Evolutionary conservation across 2,113 vertebrate species (phyloP).

Genomic region (Spheniscus mendiculus): DNA sequence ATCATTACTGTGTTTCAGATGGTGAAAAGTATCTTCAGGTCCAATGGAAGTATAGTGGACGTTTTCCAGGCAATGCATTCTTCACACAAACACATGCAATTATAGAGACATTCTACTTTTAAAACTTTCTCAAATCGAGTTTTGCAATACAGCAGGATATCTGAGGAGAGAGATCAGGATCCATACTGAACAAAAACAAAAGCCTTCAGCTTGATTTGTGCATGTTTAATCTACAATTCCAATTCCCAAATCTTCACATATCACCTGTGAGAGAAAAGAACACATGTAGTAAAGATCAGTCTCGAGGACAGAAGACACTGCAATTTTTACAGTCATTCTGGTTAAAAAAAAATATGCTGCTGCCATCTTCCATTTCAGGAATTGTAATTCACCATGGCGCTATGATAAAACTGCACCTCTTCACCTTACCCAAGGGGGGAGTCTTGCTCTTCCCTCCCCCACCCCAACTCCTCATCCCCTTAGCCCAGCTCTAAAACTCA

Average conservation of each 20-base stretch:
- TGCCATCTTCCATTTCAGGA: not conserved
- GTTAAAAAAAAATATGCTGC: not conserved
- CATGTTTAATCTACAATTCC: slow-evolving; percentile 37
- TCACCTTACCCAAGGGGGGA: not conserved
- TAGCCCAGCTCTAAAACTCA: not conserved
- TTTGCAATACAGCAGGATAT: slow-evolving; percentile 39
- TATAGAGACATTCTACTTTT: slow-evolving; percentile 49
- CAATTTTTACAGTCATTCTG: not conserved
- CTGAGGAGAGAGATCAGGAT: slow-evolving; percentile 38
- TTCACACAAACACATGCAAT: slow-evolving; percentile 60
- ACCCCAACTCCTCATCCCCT: not conserved
- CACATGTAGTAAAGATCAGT: not conserved
- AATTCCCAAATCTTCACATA: slow-evolving; percentile 47
- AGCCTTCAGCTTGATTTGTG: slow-evolving; percentile 30
- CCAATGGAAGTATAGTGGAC: not conserved
- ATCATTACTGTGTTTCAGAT: not conserved
- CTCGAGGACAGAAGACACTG: not conserved
- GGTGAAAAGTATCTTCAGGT: slow-evolving; percentile 6
- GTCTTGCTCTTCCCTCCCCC: not conserved
- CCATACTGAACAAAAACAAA: slow-evolving; percentile 12
- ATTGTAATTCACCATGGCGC: not conserved
- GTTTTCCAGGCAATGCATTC: slow-evolving; percentile 44
- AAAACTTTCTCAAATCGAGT: slow-evolving; percentile 41
- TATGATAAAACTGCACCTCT: not conserved
- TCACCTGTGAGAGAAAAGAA: slow-evolving; percentile 55